These are phyloP conservation scores for Sterrhoptilus dennistouni DNA, from an alignment of 2,113 vertebrate species.

Conservation along the genomic window DNA sequence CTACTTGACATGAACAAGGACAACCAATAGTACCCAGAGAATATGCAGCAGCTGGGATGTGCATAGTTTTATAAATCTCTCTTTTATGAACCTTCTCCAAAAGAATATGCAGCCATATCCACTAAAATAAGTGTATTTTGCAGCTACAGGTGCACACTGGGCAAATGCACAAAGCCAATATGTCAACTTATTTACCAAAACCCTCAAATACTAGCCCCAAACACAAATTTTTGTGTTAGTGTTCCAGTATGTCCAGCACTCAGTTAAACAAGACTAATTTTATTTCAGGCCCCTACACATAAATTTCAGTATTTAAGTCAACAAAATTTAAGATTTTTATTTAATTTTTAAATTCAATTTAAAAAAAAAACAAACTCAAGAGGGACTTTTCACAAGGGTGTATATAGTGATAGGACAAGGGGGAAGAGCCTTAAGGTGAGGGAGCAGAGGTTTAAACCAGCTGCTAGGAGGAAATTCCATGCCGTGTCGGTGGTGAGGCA, in stretches of 20 bases:
- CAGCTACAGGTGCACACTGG: background rate
- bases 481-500: rapidly evolving
- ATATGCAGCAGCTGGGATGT: background rate
- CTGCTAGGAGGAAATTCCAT: background rate
- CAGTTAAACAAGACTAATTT: background rate
- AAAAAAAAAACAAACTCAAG: background rate
- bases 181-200: background rate
- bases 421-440: background rate
- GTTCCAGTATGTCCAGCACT: background rate
- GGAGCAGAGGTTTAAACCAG: background rate
- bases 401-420: rapidly evolving
- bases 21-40: background rate
- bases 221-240: background rate
- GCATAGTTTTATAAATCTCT: background rate
- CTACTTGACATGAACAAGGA: background rate
- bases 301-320: background rate
- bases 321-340: background rate
- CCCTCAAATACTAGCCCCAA: background rate
- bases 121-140: background rate
- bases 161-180: background rate
- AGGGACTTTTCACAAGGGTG: background rate
- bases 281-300: background rate
- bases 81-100: background rate
- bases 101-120: background rate
- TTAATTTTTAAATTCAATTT: background rate